phyloP scores from a whole-genome alignment of 23 tunicate genomes.

The Trididemnum nubilum region DNA sequence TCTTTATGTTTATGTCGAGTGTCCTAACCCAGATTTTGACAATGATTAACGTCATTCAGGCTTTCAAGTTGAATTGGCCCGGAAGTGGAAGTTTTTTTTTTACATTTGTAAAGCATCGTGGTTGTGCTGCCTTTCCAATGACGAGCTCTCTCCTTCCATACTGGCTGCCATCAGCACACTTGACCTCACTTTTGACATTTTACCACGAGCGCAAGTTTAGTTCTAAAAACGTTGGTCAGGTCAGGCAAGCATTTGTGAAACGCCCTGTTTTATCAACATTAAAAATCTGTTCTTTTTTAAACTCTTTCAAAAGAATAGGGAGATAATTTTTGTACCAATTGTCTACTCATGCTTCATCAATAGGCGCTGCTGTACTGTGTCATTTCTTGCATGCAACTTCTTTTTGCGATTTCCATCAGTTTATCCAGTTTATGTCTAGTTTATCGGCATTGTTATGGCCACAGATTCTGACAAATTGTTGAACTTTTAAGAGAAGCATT shows the following conservation, averaged over 20 bases:
- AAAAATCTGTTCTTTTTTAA: neutral
- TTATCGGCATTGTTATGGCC: neutral
- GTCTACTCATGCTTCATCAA: neutral
- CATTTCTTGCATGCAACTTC: neutral
- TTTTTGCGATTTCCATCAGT: neutral
- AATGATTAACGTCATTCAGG: neutral
- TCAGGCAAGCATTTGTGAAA: neutral
- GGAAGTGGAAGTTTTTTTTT: neutral
- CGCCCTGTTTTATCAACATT: neutral
- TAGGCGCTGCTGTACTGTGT: neutral
- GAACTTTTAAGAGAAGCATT: conserved; percentile 1
- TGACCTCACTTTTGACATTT: neutral
- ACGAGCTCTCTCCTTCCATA: neutral
- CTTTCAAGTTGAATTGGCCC: neutral
- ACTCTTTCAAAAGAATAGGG: neutral
- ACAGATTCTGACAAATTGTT: conserved; percentile 1
- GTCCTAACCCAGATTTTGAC: neutral
- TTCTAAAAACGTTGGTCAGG: neutral
- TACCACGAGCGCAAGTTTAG: neutral
- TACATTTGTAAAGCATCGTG: neutral
- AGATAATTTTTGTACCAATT: neutral
- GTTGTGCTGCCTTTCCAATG: neutral
- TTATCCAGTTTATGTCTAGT: conserved; percentile 14
- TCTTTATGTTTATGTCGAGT: neutral
- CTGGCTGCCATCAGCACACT: neutral